Evolutionary conservation across 2,888 invertebrate genomes (phyloP).

Genomic region (Eupithecia centaureata): DNA sequence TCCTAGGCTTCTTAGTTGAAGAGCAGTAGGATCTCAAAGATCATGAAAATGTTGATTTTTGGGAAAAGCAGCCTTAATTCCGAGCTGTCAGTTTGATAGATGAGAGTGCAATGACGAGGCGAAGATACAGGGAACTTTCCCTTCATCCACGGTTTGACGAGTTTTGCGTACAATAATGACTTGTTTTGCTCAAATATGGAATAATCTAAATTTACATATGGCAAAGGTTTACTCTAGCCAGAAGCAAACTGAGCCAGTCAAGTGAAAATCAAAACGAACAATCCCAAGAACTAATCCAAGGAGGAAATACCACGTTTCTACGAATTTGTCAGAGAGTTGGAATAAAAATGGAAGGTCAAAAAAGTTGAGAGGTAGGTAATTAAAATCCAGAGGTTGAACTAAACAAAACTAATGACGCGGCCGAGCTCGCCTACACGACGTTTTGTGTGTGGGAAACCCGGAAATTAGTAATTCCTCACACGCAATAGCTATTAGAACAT

Average conservation of each 20-base stretch:
- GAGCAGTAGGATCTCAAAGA: too few relatives aligned
- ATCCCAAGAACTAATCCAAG: neutral
- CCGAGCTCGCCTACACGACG: conserved; percentile 48
- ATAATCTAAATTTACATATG: conserved; percentile 6
- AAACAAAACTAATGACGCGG: conserved; percentile 32
- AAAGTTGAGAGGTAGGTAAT: neutral
- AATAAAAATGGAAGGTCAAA: neutral
- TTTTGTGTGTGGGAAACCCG: conserved; percentile 55
- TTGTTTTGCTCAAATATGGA: conserved; percentile 18
- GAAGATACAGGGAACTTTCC: conserved; percentile 56
- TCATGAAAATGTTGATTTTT: too few relatives aligned
- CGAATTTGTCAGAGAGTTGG: neutral
- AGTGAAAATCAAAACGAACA: neutral
- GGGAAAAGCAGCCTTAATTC: too few relatives aligned
- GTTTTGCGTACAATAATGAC: conserved; percentile 35
- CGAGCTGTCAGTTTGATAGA: conserved; percentile 76
- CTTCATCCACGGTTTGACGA: conserved; percentile 41
- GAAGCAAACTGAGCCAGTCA: neutral
- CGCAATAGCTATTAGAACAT: conserved; percentile 33
- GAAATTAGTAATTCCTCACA: conserved; percentile 52
- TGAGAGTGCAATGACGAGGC: conserved; percentile 69
- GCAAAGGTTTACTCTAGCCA: neutral
- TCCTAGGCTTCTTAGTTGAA: too few relatives aligned
- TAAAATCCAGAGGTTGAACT: conserved; percentile 19
- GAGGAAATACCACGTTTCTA: neutral